Conservation (phyloP, 2,113 vertebrate genomes). For the Pterocles orientalis region DNA sequence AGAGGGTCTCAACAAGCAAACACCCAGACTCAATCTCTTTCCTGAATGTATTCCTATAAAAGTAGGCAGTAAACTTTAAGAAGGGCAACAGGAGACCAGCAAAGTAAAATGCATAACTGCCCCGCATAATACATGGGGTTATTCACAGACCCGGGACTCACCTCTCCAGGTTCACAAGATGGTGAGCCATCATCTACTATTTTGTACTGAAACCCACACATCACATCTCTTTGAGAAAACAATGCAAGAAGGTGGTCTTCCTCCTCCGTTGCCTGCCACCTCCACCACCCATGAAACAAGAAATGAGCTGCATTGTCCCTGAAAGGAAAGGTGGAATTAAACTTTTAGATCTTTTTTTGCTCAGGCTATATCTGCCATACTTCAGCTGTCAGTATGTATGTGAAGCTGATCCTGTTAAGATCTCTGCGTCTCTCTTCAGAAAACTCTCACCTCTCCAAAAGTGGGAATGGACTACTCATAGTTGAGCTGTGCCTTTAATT, state of each 20-base stretch:
- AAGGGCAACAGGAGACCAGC: background rate
- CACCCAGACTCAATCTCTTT: background rate
- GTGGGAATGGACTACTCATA: background rate
- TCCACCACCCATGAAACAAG: background rate
- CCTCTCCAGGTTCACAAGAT: background rate
- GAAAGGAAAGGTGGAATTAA: background rate
- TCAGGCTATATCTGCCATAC: background rate
- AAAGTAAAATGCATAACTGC: background rate
- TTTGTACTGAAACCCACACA: background rate
- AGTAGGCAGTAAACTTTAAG: background rate
- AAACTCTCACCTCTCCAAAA: background rate
- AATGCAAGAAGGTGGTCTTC: background rate
- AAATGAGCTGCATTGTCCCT: background rate
- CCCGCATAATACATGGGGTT: rapidly evolving
- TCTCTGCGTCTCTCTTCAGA: background rate
- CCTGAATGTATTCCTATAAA: background rate
- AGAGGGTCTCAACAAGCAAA: background rate
- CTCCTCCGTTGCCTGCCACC: rapidly evolving
- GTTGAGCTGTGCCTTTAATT: background rate
- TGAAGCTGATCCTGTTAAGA: background rate
- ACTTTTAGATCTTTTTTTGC: background rate
- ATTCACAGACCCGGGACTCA: background rate
- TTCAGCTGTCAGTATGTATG: background rate
- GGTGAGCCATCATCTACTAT: background rate
- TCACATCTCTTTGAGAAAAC: background rate